phyloP scores from a whole-genome alignment of 2,113 vertebrate species.

The Myotis davidii region DNA sequence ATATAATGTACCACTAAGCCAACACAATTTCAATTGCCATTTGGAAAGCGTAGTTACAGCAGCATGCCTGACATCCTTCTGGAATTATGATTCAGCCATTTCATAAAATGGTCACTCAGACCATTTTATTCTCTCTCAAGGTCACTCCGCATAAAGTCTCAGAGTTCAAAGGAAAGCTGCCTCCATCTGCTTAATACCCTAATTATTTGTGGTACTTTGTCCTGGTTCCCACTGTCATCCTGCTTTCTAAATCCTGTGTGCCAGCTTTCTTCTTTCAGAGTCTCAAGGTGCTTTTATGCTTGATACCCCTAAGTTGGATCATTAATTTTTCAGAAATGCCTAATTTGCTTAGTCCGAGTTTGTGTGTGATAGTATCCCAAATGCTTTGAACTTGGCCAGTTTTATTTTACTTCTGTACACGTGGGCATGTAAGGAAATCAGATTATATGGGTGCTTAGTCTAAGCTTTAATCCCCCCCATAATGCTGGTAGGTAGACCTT shows the following conservation, averaged over 20 bases:
- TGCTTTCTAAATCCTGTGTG: conserved; percentile 9
- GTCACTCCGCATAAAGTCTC: not conserved
- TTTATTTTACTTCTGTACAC: not conserved
- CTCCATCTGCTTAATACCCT: not conserved
- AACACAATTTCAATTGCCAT: conserved; percentile 38
- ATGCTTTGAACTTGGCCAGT: not conserved
- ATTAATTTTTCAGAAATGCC: conserved; percentile 45
- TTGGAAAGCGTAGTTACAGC: conserved; percentile 34
- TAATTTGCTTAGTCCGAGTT: not conserved
- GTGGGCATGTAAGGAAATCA: not conserved
- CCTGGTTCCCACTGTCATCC: not conserved
- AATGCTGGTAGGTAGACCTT: not conserved
- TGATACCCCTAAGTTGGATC: not conserved
- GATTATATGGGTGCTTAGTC: not conserved
- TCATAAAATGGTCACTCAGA: not conserved
- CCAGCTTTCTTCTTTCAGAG: not conserved
- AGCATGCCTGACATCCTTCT: conserved; percentile 18
- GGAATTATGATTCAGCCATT: not conserved
- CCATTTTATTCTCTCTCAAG: conserved; percentile 31
- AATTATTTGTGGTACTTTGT: conserved; percentile 29
- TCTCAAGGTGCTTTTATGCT: not conserved
- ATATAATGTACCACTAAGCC: conserved; percentile 28
- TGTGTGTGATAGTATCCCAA: not conserved
- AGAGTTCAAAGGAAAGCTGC: conserved; percentile 18
- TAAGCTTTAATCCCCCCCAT: not conserved